Evolutionary conservation across 1,140 invertebrate genomes (phyloP).

Genomic region (Rhyzopertha dominica): DNA sequence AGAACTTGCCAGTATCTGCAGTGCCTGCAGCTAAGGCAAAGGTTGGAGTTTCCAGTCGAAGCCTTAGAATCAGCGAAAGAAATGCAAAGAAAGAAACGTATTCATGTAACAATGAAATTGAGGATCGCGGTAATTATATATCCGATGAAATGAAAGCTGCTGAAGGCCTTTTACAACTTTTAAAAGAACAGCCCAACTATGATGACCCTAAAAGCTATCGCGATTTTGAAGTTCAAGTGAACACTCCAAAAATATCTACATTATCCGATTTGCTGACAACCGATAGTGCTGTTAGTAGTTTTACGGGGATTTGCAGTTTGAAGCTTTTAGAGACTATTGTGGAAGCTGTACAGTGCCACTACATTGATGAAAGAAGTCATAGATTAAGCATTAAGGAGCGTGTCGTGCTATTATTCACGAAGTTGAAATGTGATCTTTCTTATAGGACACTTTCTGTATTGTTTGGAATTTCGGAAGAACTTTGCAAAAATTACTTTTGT

Average conservation of each 20-base stretch:
- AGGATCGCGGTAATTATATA: no score
- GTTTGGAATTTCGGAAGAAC: conserved; percentile 11
- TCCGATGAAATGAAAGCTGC: conserved; percentile 12
- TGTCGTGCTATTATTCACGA: conserved; percentile 5
- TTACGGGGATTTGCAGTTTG: conserved; percentile 4
- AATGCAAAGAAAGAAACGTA: no score
- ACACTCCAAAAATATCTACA: conserved; percentile 7
- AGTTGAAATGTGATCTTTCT: conserved; percentile 11
- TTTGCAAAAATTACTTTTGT: conserved; percentile 6
- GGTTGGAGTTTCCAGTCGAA: no score
- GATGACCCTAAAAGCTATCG: conserved; percentile 10
- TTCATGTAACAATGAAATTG: no score
- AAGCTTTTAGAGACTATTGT: conserved; percentile 5
- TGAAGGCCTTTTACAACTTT: conserved; percentile 9
- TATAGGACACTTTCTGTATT: conserved; percentile 8
- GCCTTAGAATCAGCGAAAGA: no score
- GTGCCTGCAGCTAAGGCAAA: no score
- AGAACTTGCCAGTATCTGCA: no score
- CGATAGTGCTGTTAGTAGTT: conserved; percentile 10
- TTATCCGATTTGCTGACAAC: conserved; percentile 12
- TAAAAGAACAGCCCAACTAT: conserved; percentile 10
- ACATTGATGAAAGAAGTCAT: conserved; percentile 6
- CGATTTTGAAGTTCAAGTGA: conserved; percentile 13
- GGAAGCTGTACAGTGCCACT: conserved; percentile 5
- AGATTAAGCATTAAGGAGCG: conserved; percentile 4